Percentiles rank a stretch among this genome's conserved stretches.
Conservation (phyloP, 2,113 vertebrate species). For the Tyto alba region DNA sequence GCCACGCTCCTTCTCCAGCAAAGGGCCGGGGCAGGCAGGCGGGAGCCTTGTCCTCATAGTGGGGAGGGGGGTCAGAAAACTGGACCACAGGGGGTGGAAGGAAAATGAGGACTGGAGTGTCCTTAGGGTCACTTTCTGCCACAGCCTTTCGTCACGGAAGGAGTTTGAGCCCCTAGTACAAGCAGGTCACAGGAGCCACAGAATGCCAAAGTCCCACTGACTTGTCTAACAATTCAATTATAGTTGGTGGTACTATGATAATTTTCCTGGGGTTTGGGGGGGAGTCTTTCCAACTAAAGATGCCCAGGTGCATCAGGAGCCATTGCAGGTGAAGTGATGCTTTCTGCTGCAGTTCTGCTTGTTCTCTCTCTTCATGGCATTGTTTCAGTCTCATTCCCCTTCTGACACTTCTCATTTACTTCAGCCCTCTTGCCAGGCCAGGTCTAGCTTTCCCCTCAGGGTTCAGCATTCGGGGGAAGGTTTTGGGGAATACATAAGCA, state of each 20-base stretch:
- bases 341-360: not conserved
- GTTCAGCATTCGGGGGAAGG: not conserved
- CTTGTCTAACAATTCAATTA: not conserved
- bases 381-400: not conserved
- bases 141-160: fast-evolving
- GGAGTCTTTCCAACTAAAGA: not conserved
- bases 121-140: not conserved
- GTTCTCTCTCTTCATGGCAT: not conserved
- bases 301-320: not conserved
- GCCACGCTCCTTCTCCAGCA: not conserved
- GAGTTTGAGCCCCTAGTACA: not conserved
- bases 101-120: fast-evolving
- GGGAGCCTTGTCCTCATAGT: not conserved
- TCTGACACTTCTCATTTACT: not conserved
- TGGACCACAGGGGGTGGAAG: not conserved
- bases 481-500: not conserved
- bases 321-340: not conserved
- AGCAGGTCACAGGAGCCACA: fast-evolving
- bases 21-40: not conserved
- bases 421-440: not conserved
- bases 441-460: not conserved
- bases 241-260: not conserved
- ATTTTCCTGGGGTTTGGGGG: not conserved
- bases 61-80: not conserved
- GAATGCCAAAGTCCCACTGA: not conserved